Evolutionary conservation across 1,140 invertebrate genomes (phyloP).

Genomic region (Andricus grossulariae): DNA sequence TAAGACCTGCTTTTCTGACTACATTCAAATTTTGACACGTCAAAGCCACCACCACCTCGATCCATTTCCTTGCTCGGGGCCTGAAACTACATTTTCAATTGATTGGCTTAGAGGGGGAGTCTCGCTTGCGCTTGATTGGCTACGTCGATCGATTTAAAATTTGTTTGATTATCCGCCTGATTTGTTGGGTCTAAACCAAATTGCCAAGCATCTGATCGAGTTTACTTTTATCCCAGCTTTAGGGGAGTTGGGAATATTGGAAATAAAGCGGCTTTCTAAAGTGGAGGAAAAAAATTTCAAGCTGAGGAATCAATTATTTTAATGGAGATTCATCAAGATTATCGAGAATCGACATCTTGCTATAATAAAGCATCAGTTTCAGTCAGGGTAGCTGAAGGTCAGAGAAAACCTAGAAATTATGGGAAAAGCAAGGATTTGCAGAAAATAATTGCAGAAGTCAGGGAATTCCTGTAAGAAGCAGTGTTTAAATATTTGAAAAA

Average conservation of each 20-base stretch:
- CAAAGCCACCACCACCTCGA: not conserved
- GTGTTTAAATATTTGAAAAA: too few relatives aligned
- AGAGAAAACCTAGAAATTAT: too few relatives aligned
- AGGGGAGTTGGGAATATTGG: not conserved
- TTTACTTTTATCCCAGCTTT: not conserved
- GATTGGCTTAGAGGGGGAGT: not conserved
- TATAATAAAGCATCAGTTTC: too few relatives aligned
- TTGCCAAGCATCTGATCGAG: not conserved
- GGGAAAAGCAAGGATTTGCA: too few relatives aligned
- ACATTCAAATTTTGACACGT: not conserved
- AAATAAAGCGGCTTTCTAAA: not conserved
- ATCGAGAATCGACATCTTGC: too few relatives aligned
- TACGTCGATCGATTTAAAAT: constrained; percentile 15
- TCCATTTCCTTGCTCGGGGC: not conserved
- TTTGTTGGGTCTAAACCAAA: constrained; percentile 7
- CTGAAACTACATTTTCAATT: not conserved
- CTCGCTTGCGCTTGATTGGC: not conserved
- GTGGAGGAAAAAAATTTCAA: not conserved
- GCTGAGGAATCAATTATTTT: not conserved
- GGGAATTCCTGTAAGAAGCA: too few relatives aligned
- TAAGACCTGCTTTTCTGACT: not conserved
- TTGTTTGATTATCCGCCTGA: constrained; percentile 19
- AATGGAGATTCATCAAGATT: not conserved
- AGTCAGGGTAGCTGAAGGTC: too few relatives aligned
- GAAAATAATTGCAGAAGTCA: too few relatives aligned